Conservation (phyloP, 2,797 vertebrate species). For the Octomys mimax region DNA sequence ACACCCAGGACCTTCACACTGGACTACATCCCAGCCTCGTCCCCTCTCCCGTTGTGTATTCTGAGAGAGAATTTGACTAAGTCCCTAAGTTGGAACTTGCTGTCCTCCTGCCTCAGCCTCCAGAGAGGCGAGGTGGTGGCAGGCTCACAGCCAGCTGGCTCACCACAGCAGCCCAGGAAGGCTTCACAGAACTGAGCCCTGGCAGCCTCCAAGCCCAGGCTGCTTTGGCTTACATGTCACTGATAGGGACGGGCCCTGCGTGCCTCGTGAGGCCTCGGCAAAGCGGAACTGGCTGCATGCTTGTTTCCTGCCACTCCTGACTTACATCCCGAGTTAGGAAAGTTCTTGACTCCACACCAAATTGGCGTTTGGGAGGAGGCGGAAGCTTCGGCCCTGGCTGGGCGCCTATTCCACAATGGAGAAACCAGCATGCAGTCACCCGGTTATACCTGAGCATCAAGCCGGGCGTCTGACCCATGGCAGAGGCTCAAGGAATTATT, state of each 20-base stretch:
- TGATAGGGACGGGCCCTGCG: background rate
- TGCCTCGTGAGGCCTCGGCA: background rate
- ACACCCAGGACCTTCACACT: background rate
- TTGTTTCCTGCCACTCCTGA: background rate
- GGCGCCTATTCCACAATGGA: background rate
- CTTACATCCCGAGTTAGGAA: background rate
- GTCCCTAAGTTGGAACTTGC: background rate
- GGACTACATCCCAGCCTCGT: background rate
- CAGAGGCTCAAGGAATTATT: background rate
- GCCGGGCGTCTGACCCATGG: background rate
- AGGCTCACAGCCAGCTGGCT: no score
- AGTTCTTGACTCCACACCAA: background rate
- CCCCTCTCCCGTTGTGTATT: background rate
- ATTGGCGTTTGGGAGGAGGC: background rate
- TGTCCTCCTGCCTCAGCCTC: background rate
- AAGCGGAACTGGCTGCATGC: background rate
- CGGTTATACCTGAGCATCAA: background rate
- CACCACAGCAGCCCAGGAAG: no score
- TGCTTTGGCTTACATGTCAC: constrained; percentile 9
- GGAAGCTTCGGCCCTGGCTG: background rate
- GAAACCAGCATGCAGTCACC: background rate
- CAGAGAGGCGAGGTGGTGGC: background rate
- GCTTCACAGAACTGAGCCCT: no score
- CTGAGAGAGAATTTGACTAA: background rate
- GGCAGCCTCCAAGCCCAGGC: background rate